These are phyloP conservation scores for Pipistrellus pygmaeus DNA, from an alignment of 2,797 vertebrate genomes.

Conservation along the genomic window DNA sequence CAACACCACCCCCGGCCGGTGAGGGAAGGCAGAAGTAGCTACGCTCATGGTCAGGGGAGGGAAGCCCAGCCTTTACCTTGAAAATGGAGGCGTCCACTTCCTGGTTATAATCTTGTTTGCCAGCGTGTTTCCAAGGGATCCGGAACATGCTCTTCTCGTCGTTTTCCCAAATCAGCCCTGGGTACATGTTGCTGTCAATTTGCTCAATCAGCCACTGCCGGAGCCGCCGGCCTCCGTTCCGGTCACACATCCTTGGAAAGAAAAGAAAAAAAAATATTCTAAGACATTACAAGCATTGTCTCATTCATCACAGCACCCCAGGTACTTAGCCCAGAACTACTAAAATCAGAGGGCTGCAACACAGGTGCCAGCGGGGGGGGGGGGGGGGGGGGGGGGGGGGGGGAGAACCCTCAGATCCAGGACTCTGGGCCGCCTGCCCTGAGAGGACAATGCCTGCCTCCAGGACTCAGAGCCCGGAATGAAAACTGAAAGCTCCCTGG, in stretches of 20 bases:
- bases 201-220: conserved; percentile 99
- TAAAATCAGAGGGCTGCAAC: neutral
- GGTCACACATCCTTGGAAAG: conserved; percentile 89
- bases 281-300: accelerated
- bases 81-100: conserved; percentile 99
- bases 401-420: neutral
- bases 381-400: neutral
- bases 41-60: accelerated
- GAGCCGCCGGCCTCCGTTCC: conserved; percentile 93
- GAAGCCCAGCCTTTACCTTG: conserved; percentile 89
- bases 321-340: too few species aligned
- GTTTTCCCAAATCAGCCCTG: conserved; percentile 96
- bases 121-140: conserved; percentile 99
- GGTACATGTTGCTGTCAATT: conserved; percentile 94
- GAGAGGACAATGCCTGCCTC: neutral
- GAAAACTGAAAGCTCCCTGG: neutral
- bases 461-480: neutral
- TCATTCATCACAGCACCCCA: neutral
- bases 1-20: accelerated
- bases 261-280: neutral
- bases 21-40: neutral
- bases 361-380: neutral
- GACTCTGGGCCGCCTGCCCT: neutral
- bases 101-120: conserved; percentile 99
- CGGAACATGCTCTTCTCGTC: conserved; percentile 95